phyloP scores from a whole-genome alignment of 2,797 vertebrate species.

The Periparus ater region DNA sequence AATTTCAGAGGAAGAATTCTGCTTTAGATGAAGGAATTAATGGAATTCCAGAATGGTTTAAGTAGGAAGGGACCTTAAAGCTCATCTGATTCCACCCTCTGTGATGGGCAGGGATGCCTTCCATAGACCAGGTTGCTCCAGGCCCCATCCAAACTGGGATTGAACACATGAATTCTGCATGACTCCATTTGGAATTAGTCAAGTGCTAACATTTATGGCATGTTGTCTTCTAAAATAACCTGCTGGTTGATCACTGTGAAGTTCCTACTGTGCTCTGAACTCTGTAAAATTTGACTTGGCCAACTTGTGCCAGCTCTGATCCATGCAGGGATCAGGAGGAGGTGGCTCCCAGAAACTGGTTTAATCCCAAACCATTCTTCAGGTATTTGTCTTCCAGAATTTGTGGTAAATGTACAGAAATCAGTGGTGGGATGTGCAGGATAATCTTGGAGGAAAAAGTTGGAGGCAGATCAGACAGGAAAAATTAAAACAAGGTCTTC shows the following conservation, averaged over 20 bases:
- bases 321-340: rapidly evolving
- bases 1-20: not conserved
- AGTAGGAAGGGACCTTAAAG: not conserved
- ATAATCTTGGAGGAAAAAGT: not conserved
- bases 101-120: not conserved
- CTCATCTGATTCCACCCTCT: not conserved
- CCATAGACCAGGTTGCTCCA: not conserved
- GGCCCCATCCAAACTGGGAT: not conserved
- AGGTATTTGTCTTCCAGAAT: not conserved
- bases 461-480: not conserved
- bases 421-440: not conserved
- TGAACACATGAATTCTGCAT: not conserved
- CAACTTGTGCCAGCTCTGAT: not conserved
- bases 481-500: not conserved
- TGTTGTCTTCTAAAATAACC: not conserved
- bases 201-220: not conserved
- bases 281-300: not conserved
- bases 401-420: not conserved
- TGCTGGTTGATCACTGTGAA: not conserved
- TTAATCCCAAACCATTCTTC: not conserved
- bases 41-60: not conserved
- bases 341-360: not conserved
- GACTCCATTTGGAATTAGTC: not conserved
- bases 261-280: not conserved
- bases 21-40: not conserved